A percentile compares a stretch with the other conserved stretches of the same genome.
Evolutionary conservation across 2,113 vertebrate genomes (phyloP).

Genomic region (Thamnophis sirtalis): DNA sequence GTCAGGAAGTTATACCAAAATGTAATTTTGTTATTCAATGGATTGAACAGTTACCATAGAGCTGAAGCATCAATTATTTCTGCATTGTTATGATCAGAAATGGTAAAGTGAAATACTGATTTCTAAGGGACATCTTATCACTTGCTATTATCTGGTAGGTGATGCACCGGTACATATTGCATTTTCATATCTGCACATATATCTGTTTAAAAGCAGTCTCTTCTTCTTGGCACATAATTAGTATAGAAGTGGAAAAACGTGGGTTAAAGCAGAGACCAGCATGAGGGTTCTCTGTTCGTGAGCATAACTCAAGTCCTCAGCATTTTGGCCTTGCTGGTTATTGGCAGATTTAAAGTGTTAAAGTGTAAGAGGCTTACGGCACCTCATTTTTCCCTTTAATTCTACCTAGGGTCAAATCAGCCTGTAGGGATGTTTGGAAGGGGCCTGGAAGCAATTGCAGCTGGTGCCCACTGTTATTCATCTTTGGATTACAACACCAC

Average conservation of each 20-base stretch:
- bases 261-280: not conserved
- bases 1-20: not conserved
- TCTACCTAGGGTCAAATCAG: not conserved
- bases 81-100: too few species aligned
- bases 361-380: not conserved
- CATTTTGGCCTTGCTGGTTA: not conserved
- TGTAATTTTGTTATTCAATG: not conserved
- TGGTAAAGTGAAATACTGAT: not conserved
- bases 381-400: not conserved
- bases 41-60: not conserved
- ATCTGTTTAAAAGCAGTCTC: not conserved
- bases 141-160: not conserved
- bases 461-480: not conserved
- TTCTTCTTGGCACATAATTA: not conserved
- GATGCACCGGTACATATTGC: too few species aligned
- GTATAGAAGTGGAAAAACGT: not conserved
- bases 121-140: not conserved
- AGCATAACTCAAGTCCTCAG: not conserved
- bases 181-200: not conserved
- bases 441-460: not conserved
- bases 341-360: not conserved
- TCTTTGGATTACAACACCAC: not conserved
- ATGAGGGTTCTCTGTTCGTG: not conserved
- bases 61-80: not conserved
- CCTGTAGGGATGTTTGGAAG: not conserved